Evolutionary conservation across 2,797 vertebrate species (phyloP).

Genomic region (Micromesistius poutassou): DNA sequence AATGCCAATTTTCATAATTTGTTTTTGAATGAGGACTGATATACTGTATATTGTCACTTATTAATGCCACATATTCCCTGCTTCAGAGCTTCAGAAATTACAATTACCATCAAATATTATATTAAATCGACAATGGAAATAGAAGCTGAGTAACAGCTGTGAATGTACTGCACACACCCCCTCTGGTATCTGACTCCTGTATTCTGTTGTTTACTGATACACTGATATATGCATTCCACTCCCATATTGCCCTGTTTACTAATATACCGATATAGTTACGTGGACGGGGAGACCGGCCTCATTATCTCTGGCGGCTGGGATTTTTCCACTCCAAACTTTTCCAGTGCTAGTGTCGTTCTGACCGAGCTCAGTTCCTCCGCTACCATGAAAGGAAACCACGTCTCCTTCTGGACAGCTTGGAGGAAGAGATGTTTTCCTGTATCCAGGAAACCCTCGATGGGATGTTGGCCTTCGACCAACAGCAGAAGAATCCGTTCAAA

Average conservation of each 20-base stretch:
- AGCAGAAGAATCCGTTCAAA: slow-evolving; percentile 39
- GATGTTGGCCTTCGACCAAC: slow-evolving; percentile 34
- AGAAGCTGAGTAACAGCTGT: background rate
- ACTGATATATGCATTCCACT: background rate
- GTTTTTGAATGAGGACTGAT: too few species aligned
- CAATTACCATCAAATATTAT: background rate
- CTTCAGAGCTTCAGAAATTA: background rate
- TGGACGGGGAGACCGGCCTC: background rate
- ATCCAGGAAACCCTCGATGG: slow-evolving; percentile 43
- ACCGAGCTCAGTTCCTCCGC: slow-evolving; percentile 9
- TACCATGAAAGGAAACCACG: slow-evolving; percentile 60
- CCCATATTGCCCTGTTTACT: too few species aligned
- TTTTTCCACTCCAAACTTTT: slow-evolving; percentile 20
- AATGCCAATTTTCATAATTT: too few species aligned
- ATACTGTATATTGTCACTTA: background rate
- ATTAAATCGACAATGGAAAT: background rate
- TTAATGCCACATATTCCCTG: background rate
- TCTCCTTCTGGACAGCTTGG: slow-evolving; percentile 16
- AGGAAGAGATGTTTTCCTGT: slow-evolving; percentile 43
- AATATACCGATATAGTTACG: background rate
- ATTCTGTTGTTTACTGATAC: background rate
- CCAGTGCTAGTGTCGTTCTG: background rate
- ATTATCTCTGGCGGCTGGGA: background rate
- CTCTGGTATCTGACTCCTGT: background rate
- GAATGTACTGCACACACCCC: background rate